These are phyloP conservation scores for Cryptotis parvus DNA, from an alignment of 2,113 vertebrate genomes.

Conservation along the genomic window DNA sequence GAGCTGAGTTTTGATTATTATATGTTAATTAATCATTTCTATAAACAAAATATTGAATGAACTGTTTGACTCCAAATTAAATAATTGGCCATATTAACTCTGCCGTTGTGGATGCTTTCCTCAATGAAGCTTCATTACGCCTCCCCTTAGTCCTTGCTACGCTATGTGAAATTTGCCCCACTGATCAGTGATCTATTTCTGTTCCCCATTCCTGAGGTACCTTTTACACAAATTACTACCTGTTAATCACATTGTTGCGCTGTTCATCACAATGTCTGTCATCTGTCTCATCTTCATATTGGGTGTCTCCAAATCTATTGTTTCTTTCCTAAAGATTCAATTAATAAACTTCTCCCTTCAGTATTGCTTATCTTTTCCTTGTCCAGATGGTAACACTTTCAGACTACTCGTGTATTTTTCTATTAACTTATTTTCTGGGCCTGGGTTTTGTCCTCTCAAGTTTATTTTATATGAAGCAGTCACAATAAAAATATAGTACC, in stretches of 20 bases:
- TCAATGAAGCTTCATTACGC: not conserved
- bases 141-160: not conserved
- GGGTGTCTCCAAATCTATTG: accelerated
- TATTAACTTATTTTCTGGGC: not conserved
- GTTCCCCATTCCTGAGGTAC: not conserved
- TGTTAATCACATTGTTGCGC: not conserved
- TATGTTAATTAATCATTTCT: not conserved
- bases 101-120: not conserved
- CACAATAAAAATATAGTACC: not conserved
- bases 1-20: not conserved
- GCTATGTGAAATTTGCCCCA: accelerated
- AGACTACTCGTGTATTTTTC: not conserved
- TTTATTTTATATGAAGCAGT: not conserved
- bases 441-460: too few species aligned
- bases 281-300: not conserved
- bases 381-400: not conserved
- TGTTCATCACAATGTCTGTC: not conserved
- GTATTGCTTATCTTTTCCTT: accelerated
- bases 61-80: not conserved
- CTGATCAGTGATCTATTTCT: not conserved
- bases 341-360: not conserved
- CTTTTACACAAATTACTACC: not conserved
- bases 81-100: not conserved
- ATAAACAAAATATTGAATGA: not conserved
- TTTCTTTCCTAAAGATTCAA: not conserved